These are phyloP conservation scores for Electrophaes corylata DNA, from an alignment of 2,888 invertebrate species.

Conservation along the genomic window DNA sequence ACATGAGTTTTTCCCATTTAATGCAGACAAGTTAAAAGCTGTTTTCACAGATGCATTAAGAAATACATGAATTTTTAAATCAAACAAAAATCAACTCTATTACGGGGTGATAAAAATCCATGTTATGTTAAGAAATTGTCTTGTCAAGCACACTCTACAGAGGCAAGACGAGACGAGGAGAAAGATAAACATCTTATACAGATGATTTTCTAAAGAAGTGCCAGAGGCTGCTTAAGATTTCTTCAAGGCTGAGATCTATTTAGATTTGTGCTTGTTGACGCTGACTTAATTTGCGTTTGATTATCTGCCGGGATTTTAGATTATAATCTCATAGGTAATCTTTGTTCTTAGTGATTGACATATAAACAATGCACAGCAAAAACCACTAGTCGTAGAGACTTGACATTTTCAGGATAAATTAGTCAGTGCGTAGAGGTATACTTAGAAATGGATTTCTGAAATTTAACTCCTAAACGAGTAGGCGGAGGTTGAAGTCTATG, in stretches of 20 bases:
- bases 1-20: slow-evolving; percentile 8
- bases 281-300: too few species aligned
- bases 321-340: too few species aligned
- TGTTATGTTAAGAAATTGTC: slow-evolving; percentile 10
- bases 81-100: slow-evolving; percentile 28
- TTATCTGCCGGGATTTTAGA: too few species aligned
- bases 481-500: too few species aligned
- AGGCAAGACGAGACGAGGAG: slow-evolving; percentile 41
- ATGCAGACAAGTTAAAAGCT: slow-evolving; percentile 9
- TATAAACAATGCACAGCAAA: too few species aligned
- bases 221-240: slow-evolving; percentile 14
- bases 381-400: too few species aligned
- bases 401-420: too few species aligned
- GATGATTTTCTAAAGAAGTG: slow-evolving; percentile 26
- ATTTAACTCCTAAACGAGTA: too few species aligned
- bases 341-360: too few species aligned
- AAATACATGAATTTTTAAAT: slow-evolving; percentile 5
- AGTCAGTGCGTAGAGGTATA: too few species aligned
- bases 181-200: slow-evolving; percentile 42
- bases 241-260: slow-evolving; percentile 18
- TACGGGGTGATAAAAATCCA: neutral
- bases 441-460: too few species aligned
- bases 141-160: slow-evolving; percentile 42
- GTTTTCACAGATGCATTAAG: slow-evolving; percentile 23
- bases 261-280: neutral